Conservation (phyloP, 1,140 invertebrate species). For the Brachionus rubens region DNA sequence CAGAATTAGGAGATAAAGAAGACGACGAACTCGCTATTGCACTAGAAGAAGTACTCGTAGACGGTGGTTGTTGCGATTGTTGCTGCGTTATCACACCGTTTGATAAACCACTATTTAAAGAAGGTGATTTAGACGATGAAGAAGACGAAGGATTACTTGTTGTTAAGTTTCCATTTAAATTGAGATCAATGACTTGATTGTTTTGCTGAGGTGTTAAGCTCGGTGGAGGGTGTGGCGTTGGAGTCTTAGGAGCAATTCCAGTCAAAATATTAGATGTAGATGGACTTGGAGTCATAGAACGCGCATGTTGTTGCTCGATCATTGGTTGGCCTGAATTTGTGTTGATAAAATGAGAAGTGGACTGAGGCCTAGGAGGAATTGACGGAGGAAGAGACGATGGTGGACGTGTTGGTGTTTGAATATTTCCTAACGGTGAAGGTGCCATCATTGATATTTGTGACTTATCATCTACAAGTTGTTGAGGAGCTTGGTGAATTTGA, state of each 20-base stretch:
- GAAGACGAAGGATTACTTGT: neutral
- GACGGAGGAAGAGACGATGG: neutral
- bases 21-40: neutral
- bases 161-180: neutral
- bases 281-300: slow-evolving; percentile 17
- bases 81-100: neutral
- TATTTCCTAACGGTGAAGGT: too few relatives aligned
- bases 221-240: neutral
- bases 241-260: neutral
- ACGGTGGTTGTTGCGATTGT: neutral
- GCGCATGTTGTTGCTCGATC: neutral
- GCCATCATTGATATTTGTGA: too few relatives aligned
- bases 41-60: neutral
- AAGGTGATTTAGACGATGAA: neutral
- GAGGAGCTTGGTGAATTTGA: too few relatives aligned
- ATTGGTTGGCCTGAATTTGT: neutral
- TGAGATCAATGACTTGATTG: slow-evolving; percentile 19
- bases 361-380: neutral
- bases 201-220: neutral
- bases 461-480: too few relatives aligned
- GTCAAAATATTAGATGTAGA: neutral
- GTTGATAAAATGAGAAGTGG: slow-evolving; percentile 14
- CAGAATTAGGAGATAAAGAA: neutral
- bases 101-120: neutral
- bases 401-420: neutral